Base-by-base conservation (phyloP, 2,888 invertebrate genomes). In the Eumerus sabulonum region DNA sequence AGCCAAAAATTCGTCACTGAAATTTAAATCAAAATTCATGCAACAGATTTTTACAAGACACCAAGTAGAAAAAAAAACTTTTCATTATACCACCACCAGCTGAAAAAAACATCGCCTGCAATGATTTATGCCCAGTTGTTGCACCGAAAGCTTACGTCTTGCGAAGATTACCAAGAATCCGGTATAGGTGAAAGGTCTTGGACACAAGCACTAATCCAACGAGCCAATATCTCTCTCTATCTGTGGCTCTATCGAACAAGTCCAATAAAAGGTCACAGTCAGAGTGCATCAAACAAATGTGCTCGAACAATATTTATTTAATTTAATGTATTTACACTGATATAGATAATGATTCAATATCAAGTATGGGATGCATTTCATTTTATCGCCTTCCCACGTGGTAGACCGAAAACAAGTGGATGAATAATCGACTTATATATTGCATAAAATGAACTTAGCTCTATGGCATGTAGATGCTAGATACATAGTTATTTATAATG, bases 401-500 rank as follows among this genome's bases (percentile, higher is more conserved):
- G 27, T 12, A 2, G 40, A 16, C 38, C 11, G 40, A 40, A 27
- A 27, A 27, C 27, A 27, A 27, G 27, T 27, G 27, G 27, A 27
- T 27, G 27, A 27, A 27, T 7, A 27, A 27, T 7, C 2, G 27
- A 27, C 2, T 27, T 27, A 27, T 27, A 27, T n/a, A n/a, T n/a
- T n/a, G n/a, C n/a, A n/a, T n/a, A n/a, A n/a, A n/a, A n/a, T n/a
- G n/a, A n/a, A n/a, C 51, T 45, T 44, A 35, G 27, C n/a, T 27
- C 27, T 27, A 27, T 27, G 27, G 7, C 27, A 4, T 27, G 27
- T n/a, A n/a, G n/a, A n/a, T n/a, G n/a, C n/a, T n/a, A n/a, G n/a
- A n/a, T n/a, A n/a, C n/a, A 38, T 56, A 45, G 40, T 42, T 51
- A 35, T 53, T 40, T 45, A 54, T 64, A 54, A 64, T 76, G 40